Evolutionary conservation across 2,113 vertebrate species (phyloP), one percentile per base, ranked within the genome.

Genomic region (Chamaea fasciata): DNA sequence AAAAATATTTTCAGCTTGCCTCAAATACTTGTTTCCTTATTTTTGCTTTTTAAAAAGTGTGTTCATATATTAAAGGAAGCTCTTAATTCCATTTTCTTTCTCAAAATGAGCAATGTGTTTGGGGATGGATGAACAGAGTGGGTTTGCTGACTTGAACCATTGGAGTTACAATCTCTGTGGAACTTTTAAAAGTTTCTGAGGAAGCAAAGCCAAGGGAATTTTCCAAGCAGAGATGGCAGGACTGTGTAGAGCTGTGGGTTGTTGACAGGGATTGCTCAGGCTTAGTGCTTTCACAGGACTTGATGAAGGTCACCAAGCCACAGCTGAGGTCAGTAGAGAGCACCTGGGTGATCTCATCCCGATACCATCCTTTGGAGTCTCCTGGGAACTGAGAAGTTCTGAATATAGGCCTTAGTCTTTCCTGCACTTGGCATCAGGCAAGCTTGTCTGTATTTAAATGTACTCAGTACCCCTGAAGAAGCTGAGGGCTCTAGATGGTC

Each of bases 191-290:
- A 71, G 28, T 77, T 90, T 83, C 71, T 70, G 90, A 86, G 56
- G 75, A 94, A 90, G 90, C 13, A 80, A 90, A 96, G 59, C 59
- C 85, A 94, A 73, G 52, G 31, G 42, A 83, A 33, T 74, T 93
- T 95, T 93, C 88, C 83, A 76, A 88, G 59, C 18, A 69, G 79
- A 77, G 60, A 80, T 50, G 55, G 83, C 33, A 92, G 57, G 55
- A 74, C 30, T 28, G 16, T 1, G 3, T 21, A 41, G 42, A 85
- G 53, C 42, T 52, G 41, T 2, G 18, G 41, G 19, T 2, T 91
- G 71, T 55, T 90, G 75, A n/a, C 1, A 10, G 18, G 8, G 11
- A 3, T 15, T 77, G 37, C 42, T 86, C 18, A 83, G 39, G n/a
- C 60, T 68, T 35, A 14, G 30, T 41, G 47, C 46, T 96, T 79